Evolutionary conservation across 2,113 vertebrate genomes (phyloP).

Genomic region (Catharus minimus): DNA sequence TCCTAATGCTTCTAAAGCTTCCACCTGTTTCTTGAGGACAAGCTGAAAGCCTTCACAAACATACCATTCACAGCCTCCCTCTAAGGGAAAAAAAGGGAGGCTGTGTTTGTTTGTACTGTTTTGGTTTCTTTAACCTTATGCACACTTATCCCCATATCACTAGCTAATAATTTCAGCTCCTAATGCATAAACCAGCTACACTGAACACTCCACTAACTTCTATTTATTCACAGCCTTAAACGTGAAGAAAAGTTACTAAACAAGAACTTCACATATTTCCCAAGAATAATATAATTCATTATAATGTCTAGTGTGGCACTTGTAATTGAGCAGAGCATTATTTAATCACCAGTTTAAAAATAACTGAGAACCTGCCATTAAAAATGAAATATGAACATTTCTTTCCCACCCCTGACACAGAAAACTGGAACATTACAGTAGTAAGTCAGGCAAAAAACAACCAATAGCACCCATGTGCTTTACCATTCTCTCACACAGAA

Average conservation of each 20-base stretch:
- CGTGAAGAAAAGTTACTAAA: not conserved
- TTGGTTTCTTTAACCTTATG: not conserved
- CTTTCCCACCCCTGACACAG: not conserved
- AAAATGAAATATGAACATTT: not conserved
- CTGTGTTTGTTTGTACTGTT: not conserved
- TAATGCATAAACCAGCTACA: not conserved
- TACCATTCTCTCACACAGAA: not conserved
- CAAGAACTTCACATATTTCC: not conserved
- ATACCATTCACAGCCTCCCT: constrained; percentile 79
- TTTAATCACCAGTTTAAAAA: constrained; percentile 24
- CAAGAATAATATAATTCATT: not conserved
- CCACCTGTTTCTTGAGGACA: constrained; percentile 86
- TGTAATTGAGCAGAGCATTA: not conserved
- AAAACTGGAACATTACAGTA: not conserved
- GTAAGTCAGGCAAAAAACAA: not conserved
- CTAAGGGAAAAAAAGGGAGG: constrained; percentile 26
- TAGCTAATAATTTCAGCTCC: not conserved
- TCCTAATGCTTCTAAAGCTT: constrained; percentile 84
- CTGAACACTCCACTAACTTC: not conserved
- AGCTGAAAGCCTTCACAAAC: constrained; percentile 93
- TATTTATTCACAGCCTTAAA: not conserved
- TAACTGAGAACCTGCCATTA: constrained; percentile 1
- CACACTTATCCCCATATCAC: not conserved
- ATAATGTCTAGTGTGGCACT: not conserved
- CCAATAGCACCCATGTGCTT: not conserved